Conservation (phyloP, 1,140 invertebrate species). For the Acromyrmex echinatior region DNA sequence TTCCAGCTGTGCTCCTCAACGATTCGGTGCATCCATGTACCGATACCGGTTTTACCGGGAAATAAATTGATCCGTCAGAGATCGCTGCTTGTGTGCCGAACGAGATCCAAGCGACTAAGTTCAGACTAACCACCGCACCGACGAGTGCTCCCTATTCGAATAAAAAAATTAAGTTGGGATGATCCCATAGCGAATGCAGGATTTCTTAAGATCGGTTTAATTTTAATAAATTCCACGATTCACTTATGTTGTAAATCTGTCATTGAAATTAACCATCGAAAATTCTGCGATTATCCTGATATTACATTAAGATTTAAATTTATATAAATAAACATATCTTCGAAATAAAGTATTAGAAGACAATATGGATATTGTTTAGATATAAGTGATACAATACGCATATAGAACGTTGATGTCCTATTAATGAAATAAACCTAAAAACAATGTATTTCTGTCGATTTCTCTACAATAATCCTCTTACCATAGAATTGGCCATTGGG, state of each 20-base stretch:
- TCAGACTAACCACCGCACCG: conserved; percentile 91
- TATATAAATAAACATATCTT: conserved; percentile 37
- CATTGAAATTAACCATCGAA: background rate
- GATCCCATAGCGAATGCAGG: background rate
- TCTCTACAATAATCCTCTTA: conserved; percentile 79
- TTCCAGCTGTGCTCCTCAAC: conserved; percentile 70
- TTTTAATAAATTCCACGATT: background rate
- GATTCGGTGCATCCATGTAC: conserved; percentile 88
- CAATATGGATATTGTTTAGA: background rate
- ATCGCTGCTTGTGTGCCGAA: conserved; percentile 93
- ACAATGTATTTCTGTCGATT: background rate
- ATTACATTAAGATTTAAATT: conserved; percentile 24
- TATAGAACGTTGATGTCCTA: background rate
- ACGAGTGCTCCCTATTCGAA: conserved; percentile 90
- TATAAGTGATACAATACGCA: background rate
- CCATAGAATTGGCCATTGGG: conserved; percentile 90
- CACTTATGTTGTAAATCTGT: background rate
- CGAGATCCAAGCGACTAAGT: conserved; percentile 94
- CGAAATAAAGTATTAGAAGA: background rate
- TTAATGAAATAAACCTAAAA: conserved; percentile 16
- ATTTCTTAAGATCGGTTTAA: background rate
- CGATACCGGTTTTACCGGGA: conserved; percentile 88
- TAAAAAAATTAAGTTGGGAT: background rate
- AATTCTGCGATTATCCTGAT: conserved; percentile 23
- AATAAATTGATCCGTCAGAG: conserved; percentile 88